phyloP scores from a whole-genome alignment of 2,888 invertebrate genomes.

The Microctonus brassicae region DNA sequence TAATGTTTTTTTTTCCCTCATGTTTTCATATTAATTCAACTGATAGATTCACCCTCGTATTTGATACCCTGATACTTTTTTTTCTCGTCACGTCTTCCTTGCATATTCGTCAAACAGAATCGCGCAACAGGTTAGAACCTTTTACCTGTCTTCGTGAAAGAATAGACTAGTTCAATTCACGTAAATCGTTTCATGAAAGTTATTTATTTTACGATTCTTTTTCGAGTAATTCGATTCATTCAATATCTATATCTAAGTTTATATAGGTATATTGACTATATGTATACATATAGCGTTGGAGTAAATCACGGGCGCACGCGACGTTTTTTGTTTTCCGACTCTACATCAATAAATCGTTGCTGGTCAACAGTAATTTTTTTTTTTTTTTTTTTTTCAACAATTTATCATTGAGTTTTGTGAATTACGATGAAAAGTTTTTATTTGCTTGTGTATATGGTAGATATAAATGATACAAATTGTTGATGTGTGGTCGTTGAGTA shows the following conservation, averaged over 20 bases:
- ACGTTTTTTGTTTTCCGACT: slow-evolving; percentile 19
- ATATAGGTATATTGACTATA: slow-evolving; percentile 4
- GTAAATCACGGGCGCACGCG: slow-evolving; percentile 25
- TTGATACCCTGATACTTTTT: slow-evolving; percentile 12
- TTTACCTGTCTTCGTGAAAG: slow-evolving; percentile 42
- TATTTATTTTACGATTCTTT: slow-evolving; percentile 5
- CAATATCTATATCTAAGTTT: background rate
- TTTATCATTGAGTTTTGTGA: slow-evolving; percentile 29
- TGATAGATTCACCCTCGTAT: slow-evolving; percentile 17
- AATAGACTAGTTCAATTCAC: slow-evolving; percentile 11
- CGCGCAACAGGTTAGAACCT: slow-evolving; percentile 63
- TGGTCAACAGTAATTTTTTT: slow-evolving; percentile 2
- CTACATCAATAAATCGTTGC: background rate
- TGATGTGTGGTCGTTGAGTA: slow-evolving; percentile 20
- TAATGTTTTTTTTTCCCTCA: background rate
- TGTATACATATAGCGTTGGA: background rate
- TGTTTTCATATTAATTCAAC: slow-evolving; percentile 31
- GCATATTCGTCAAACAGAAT: slow-evolving; percentile 40
- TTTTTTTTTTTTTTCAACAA: slow-evolving; percentile 26
- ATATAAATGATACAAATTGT: slow-evolving; percentile 23
- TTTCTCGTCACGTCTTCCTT: slow-evolving; percentile 12
- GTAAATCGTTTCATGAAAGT: slow-evolving; percentile 38
- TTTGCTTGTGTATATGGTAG: background rate
- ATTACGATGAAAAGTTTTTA: slow-evolving; percentile 30
- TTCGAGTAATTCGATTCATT: slow-evolving; percentile 11